Evolutionary conservation across 2,113 vertebrate species (phyloP), one percentile per base, ranked within the genome.

Genomic region (Actenoides hombroni): DNA sequence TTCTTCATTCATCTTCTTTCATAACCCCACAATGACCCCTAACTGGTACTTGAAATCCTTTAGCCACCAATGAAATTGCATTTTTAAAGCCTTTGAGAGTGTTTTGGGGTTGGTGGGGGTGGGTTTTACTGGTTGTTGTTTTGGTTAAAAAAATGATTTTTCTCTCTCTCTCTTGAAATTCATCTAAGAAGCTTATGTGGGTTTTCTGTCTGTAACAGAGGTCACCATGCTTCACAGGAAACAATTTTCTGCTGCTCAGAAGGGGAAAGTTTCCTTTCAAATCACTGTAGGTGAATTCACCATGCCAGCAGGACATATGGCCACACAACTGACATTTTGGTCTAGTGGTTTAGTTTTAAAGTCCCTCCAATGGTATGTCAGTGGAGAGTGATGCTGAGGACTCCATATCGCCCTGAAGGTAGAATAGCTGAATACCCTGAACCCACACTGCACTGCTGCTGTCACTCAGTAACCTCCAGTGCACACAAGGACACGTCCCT

Each of bases 401-500:
- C 8, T 76, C 18, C 5, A 1, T 17, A n/a, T 31, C 7, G 54
- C 33, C 28, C 11, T 1, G 1, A 33, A 95, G 48, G 16, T 79
- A 17, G 16, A 73, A 5, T 3, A 49, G 28, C 9, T 74, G 44
- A 73, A 49, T 8, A n/a, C 7, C 5, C 13, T 67, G 59, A 65
- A 46, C 20, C 10, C 37, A 46, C 6, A 13, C 7, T 51, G 12
- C 16, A 2, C 24, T 78, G 56, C 48, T 78, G 29, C 33, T 75
- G 25, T 24, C 74, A 44, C 44, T 40, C 0, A 1, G 0, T 24
- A 59, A 67, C 4, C 19, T 53, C n/a, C 17, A 56, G 19, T 2
- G 0, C 14, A 20, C 0, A 0, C 19, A 77, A 80, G 9, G 28
- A 59, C 3, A 3, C 1, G 5, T 31, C 19, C 12, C 11, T 49